Evolutionary conservation across 2,888 invertebrate species (phyloP), one percentile per base, ranked within the genome.

Genomic region (Chloroclysta siterata): DNA sequence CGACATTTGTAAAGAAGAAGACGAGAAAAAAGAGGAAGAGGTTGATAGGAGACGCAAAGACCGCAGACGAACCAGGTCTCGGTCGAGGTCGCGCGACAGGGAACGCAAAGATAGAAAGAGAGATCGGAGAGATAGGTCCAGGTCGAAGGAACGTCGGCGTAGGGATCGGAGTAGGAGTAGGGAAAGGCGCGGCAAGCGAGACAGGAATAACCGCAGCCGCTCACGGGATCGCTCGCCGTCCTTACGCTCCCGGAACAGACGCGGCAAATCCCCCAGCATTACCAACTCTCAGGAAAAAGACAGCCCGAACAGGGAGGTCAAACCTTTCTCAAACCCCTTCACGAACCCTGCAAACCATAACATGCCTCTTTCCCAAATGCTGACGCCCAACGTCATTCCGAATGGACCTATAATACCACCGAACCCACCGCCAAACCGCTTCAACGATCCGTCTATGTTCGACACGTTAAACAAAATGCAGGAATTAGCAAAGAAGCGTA

Each of bases 161-260:
- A 94, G 83, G 72, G 91, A 95, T 58, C 94, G 95, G 44, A 94
- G 95, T 63, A 93, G 95, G 50, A 94, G 94, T 71, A 85, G 95
- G 28, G 94, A 95, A 33, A 76, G 88, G 8, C 82, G 89, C n/a
- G 85, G 94, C 56, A 89, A 93, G 57, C 84, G 94, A 7, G 65
- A 93, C 61, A 85, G 94, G 29, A 92, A 90, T 70, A 93, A 94
- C 47, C 92, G 94, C 65, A 94, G 94, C 67, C 89, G 94, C 15
- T 93, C 94, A n/a, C 93, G 94, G 5, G 93, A 94, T 1, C 93
- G 94, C 0, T 89, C 90, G 0, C 87, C 87, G 0, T 69, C 91
- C 83, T 70, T 94, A 82, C 73, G 94, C 82, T 71, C 94, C 46
- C 90, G 95, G 22, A 92, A 94, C 53, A 93, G 94, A 15, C 85